These are phyloP conservation scores for Entelurus aequoreus DNA, from an alignment of 2,113 vertebrate species.

Conservation along the genomic window DNA sequence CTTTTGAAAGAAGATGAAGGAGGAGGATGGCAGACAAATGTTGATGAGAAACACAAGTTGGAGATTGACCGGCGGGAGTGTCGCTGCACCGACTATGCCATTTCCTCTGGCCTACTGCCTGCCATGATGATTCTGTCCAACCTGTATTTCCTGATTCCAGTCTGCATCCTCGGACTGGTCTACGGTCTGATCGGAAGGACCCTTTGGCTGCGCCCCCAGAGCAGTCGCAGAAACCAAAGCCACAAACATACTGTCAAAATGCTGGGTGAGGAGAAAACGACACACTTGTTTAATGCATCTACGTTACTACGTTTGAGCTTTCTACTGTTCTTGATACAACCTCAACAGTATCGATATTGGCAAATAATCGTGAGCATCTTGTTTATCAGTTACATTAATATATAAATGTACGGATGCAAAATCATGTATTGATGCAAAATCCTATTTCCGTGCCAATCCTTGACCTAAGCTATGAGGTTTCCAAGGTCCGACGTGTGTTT, in stretches of 20 bases:
- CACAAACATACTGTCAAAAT: conserved; percentile 72
- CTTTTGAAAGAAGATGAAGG: conserved; percentile 52
- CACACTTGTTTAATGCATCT: background rate
- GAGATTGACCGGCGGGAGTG: conserved; percentile 59
- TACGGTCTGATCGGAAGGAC: conserved; percentile 72
- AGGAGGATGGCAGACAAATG: conserved; percentile 17
- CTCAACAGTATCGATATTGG: no score
- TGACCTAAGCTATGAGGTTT: no score
- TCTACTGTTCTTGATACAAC: no score
- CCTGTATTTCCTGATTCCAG: conserved; percentile 73
- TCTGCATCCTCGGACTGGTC: conserved; percentile 68
- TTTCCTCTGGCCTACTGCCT: conserved; percentile 66
- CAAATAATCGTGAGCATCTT: no score
- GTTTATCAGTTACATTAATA: no score
- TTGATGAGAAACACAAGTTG: background rate
- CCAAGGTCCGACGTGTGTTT: no score
- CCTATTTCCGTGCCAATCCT: no score
- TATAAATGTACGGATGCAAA: no score
- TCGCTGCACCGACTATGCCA: conserved; percentile 63
- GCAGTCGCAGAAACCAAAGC: conserved; percentile 60
- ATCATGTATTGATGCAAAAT: no score
- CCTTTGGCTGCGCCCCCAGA: conserved; percentile 63
- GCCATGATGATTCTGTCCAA: conserved; percentile 76
- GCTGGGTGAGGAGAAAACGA: conserved; percentile 64
- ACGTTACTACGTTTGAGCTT: no score